Percentiles rank a stretch among this genome's conserved stretches.
Conservation (phyloP, 2,113 vertebrate species). For the Camelus dromedarius region DNA sequence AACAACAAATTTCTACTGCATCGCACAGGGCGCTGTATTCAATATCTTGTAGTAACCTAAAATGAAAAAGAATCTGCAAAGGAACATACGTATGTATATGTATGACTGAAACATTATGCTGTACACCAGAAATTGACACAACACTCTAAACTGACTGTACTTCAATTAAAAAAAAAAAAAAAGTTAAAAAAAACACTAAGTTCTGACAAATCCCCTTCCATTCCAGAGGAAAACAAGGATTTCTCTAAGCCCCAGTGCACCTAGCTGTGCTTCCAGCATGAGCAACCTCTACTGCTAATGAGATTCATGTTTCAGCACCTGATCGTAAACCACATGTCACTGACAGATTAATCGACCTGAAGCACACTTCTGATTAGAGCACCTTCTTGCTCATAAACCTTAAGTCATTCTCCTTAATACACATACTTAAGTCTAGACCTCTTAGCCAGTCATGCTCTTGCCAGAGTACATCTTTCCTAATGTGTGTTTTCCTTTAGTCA, state of each 20-base stretch:
- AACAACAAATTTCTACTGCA: too few species aligned
- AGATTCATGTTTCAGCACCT: conserved; percentile 62
- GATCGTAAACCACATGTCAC: conserved; percentile 48
- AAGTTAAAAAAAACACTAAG: neutral
- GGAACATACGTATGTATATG: too few species aligned
- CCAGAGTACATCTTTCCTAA: neutral
- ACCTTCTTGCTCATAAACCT: conserved; percentile 42
- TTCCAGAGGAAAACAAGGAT: neutral
- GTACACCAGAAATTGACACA: too few species aligned
- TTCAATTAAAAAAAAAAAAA: too few species aligned
- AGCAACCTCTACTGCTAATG: conserved; percentile 30
- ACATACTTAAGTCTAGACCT: neutral
- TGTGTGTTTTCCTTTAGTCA: neutral
- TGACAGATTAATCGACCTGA: conserved; percentile 47
- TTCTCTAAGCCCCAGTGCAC: neutral
- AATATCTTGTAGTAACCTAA: too few species aligned
- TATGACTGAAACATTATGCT: too few species aligned
- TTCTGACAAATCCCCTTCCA: conserved; percentile 38
- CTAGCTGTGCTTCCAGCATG: neutral
- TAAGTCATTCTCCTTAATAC: conserved; percentile 63
- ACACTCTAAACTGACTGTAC: too few species aligned
- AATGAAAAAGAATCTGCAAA: too few species aligned
- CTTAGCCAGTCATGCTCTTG: neutral
- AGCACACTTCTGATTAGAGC: conserved; percentile 45
- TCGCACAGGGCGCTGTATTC: too few species aligned